Conservation (phyloP, 2,888 invertebrate species). For the Sipunculus nudus region DNA sequence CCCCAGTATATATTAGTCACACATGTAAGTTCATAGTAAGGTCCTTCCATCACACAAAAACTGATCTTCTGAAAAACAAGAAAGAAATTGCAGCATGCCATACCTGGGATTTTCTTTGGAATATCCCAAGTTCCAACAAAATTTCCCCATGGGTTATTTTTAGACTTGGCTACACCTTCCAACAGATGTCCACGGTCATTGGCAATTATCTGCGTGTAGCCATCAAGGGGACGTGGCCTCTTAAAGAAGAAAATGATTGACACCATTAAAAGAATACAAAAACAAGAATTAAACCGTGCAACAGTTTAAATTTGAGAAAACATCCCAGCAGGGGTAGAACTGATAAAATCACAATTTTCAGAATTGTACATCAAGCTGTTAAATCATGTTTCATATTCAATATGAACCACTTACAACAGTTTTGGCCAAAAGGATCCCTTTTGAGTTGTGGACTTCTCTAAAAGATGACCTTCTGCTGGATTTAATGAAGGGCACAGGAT, state of each 20-base stretch:
- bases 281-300: no score
- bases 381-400: no score
- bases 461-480: no score
- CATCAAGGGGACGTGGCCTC: conserved; percentile 50
- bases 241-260: conserved; percentile 28
- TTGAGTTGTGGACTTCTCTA: no score
- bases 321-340: no score
- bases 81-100: not conserved
- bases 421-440: no score
- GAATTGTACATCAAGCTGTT: not conserved
- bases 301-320: no score
- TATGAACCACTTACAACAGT: no score
- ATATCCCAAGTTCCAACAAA: conserved; percentile 66
- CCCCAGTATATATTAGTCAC: no score
- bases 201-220: conserved; percentile 58
- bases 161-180: conserved; percentile 50
- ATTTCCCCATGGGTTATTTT: conserved; percentile 62
- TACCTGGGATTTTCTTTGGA: conserved; percentile 61
- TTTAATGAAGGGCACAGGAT: no score
- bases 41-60: not conserved
- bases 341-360: not conserved
- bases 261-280: no score
- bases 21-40: not conserved
- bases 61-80: not conserved
- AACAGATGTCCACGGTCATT: conserved; percentile 59